Evolutionary conservation across 2,797 vertebrate species (phyloP).

Genomic region (Melanotaenia nigrans): DNA sequence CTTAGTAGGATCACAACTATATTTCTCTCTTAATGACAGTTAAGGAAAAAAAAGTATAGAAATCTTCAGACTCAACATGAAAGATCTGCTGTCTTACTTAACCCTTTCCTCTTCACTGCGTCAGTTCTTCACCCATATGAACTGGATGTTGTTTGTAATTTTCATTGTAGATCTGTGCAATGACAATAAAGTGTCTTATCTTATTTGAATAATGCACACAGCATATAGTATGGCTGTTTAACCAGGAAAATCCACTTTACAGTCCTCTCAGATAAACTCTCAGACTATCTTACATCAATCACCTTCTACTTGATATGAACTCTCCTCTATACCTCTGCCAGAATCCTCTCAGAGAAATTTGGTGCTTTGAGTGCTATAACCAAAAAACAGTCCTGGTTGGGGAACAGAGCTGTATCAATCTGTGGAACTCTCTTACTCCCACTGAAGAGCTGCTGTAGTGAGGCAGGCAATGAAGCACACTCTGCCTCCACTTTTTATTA

Average conservation of each 20-base stretch:
- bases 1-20: not conserved
- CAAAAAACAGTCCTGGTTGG: conserved; percentile 45
- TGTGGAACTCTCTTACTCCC: conserved; percentile 68
- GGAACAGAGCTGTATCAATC: conserved; percentile 55
- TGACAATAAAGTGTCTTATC: not conserved
- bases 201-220: conserved; percentile 11
- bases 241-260: not conserved
- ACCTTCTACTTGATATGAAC: conserved; percentile 37
- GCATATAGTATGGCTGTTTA: not conserved
- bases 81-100: not conserved
- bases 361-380: conserved; percentile 24
- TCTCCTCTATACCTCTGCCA: not conserved
- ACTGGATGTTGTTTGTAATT: too few relatives aligned
- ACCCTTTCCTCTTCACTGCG: not conserved
- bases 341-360: conserved; percentile 15
- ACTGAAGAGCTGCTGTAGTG: conserved; percentile 63
- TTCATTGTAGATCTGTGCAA: not conserved
- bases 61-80: not conserved
- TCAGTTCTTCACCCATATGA: conserved; percentile 11
- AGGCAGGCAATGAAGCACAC: conserved; percentile 69
- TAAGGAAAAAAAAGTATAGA: not conserved
- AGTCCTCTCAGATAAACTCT: conserved; percentile 23
- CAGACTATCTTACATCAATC: conserved; percentile 35
- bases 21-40: not conserved
- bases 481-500: conserved; percentile 76